Base-by-base conservation (phyloP, 2,888 invertebrate genomes). In the Blera fallax region DNA sequence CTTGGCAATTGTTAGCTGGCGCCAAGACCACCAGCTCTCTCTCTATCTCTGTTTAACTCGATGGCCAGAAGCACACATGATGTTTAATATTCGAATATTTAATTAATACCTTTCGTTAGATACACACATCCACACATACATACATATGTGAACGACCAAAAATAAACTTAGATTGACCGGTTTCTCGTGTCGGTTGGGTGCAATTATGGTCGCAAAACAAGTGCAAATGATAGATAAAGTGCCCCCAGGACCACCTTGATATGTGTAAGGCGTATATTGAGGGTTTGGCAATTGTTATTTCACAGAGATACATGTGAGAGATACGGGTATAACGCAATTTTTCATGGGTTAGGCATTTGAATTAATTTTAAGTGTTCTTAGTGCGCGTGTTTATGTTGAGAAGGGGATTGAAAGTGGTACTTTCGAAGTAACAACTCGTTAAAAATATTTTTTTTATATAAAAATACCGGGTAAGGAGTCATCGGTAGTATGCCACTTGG, bases 41-140 rank as follows among this genome's bases (percentile, higher is more conserved):
- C 11, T 27, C 60, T 21, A 21, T 70, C 45, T 24, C 21, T 58
- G 16, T 29, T 48, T 58, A 1, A 7, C 21, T 64, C 1, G 14
- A 64, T 74, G 60, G 43, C 65, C 18, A 52, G 50, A 67, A 52
- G 67, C 58, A 45, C 54, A 37, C 27, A 16, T 52, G 16, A 43
- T 78, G 70, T 64, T n/a, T 73, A 74, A 74, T 74, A 74, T 84
- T 84, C 74, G 79, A 74, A 79, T 79, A 84, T 58, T 70, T 84
- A 84, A 84, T 84, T 84, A 84, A 76, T 76, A 65, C 58, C 40
- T 64, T 16, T 40, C 10, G 21, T 50, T 54, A 27, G 40, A 73
- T 21, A 43, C 37, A 18, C 10, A 27, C 6, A 27, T 16, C 2
- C 4, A 24, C 24, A 4, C 2, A 4, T 24, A 24, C 24, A 14